A percentile compares a stretch with the other conserved stretches of the same genome.
Evolutionary conservation across 2,797 vertebrate species (phyloP).

Genomic region (Schizopygopsis pylzovi): DNA sequence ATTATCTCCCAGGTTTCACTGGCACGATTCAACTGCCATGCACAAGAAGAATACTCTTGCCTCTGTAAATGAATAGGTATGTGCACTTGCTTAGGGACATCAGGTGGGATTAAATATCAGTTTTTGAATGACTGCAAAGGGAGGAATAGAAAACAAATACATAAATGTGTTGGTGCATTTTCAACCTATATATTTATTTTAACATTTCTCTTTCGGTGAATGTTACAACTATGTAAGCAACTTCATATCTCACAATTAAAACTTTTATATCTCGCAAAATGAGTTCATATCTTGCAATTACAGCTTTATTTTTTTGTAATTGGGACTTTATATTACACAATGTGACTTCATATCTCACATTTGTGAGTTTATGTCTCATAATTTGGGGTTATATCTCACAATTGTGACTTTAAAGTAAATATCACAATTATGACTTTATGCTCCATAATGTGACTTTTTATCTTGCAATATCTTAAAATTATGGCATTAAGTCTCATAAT

Average conservation of each 20-base stretch:
- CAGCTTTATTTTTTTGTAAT: background rate
- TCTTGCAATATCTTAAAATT: background rate
- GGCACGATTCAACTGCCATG: constrained; percentile 70
- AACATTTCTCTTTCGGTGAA: background rate
- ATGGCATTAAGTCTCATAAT: background rate
- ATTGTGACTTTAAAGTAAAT: background rate
- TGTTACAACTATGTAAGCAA: background rate
- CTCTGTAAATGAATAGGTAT: constrained; percentile 73
- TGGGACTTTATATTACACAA: background rate
- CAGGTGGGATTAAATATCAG: constrained; percentile 63
- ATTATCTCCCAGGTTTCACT: constrained; percentile 83
- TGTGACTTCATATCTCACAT: background rate
- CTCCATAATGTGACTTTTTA: background rate
- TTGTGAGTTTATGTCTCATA: background rate
- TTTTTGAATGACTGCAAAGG: constrained; percentile 52
- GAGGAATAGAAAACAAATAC: constrained; percentile 6
- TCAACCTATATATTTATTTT: background rate
- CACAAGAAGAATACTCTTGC: constrained; percentile 68
- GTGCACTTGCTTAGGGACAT: constrained; percentile 67
- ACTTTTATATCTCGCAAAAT: background rate
- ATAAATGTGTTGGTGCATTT: background rate
- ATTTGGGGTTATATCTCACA: background rate
- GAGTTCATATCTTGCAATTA: background rate
- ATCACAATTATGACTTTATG: background rate
- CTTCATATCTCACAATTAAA: background rate